Percentiles rank a stretch among this genome's conserved stretches.
phyloP scores from a whole-genome alignment of 2,888 invertebrate genomes.

The Epistrophe eligans region DNA sequence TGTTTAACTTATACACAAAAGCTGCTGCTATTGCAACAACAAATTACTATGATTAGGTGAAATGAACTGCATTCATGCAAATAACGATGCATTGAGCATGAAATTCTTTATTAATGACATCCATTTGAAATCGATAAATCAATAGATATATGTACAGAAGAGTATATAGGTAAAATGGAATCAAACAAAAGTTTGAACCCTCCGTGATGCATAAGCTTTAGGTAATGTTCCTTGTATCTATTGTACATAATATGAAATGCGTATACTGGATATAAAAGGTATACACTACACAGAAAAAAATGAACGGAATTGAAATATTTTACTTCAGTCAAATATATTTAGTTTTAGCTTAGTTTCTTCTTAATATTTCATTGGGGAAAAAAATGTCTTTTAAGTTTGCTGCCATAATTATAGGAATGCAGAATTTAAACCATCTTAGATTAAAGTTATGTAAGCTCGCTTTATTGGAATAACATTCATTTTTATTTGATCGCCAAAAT shows the following conservation, averaged over 20 bases:
- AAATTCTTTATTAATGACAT: constrained; percentile 64
- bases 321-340: too few species aligned
- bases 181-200: constrained; percentile 48
- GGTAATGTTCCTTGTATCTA: too few species aligned
- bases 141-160: constrained; percentile 29
- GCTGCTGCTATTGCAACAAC: not conserved
- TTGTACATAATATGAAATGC: constrained; percentile 21
- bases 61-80: constrained; percentile 19
- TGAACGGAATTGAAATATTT: not conserved
- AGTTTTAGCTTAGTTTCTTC: too few species aligned
- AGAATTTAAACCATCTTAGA: too few species aligned
- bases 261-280: too few species aligned
- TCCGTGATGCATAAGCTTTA: constrained; percentile 22
- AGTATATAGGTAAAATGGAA: not conserved
- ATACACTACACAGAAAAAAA: not conserved
- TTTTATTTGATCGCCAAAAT: too few species aligned
- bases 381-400: too few species aligned
- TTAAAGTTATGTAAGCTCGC: too few species aligned
- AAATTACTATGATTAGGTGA: constrained; percentile 5
- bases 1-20: too few species aligned
- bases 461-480: too few species aligned
- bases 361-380: too few species aligned
- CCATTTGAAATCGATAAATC: constrained; percentile 65
- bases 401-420: too few species aligned
- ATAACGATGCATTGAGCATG: constrained; percentile 53